phyloP scores from a whole-genome alignment of 2,113 vertebrate species.

The Dromiciops gliroides region DNA sequence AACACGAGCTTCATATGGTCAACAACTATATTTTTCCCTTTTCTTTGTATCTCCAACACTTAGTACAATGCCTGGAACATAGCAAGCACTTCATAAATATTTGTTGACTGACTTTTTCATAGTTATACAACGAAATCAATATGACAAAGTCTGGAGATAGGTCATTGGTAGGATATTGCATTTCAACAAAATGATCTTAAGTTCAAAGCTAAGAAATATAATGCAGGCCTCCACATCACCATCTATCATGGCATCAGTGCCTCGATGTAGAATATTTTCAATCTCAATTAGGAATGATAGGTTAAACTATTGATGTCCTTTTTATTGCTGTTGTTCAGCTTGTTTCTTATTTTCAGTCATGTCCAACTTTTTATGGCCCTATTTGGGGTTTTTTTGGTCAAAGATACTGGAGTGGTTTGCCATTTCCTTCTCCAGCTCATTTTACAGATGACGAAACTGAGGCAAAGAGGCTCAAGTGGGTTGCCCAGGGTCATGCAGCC shows the following conservation, averaged over 20 bases:
- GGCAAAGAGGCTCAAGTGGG: neutral
- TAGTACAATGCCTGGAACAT: neutral
- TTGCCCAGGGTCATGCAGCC: neutral
- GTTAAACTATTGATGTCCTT: neutral
- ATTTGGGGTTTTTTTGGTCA: neutral
- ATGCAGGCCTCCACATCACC: neutral
- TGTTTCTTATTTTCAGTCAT: neutral
- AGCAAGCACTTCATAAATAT: neutral
- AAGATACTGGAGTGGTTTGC: neutral
- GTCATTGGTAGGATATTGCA: neutral
- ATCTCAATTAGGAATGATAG: too few species aligned
- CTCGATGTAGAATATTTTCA: neutral
- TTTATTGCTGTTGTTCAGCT: neutral
- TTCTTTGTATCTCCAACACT: neutral
- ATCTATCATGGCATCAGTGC: neutral
- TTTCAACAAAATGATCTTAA: neutral
- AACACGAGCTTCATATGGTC: neutral
- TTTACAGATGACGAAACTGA: neutral
- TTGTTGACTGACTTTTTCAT: neutral
- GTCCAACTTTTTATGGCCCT: neutral
- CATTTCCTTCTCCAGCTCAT: neutral
- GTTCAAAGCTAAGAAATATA: neutral
- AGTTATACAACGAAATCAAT: neutral
- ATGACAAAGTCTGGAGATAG: neutral
- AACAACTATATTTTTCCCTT: neutral